These are phyloP conservation scores for Anguilla anguilla DNA, from an alignment of 2,797 vertebrate genomes.

Conservation along the genomic window DNA sequence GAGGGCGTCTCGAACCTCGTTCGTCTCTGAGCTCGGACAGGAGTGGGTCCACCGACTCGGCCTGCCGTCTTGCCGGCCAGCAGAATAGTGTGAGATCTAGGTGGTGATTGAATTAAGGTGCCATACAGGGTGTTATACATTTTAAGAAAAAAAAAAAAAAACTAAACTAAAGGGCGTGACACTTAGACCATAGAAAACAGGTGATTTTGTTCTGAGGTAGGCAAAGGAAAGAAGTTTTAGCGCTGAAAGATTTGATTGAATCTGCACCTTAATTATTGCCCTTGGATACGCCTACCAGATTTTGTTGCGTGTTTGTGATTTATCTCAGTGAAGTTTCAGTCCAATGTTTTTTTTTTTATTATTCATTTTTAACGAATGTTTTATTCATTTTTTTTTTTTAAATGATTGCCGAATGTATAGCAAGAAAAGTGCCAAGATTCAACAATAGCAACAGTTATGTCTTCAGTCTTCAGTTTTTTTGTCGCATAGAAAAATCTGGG, in stretches of 20 bases:
- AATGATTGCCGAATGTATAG: conserved; percentile 10
- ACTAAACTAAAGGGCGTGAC: not conserved
- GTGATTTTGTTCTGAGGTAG: not conserved
- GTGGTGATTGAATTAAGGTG: conserved; percentile 5
- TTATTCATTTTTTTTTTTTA: not conserved
- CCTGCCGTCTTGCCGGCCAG: not conserved
- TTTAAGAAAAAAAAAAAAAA: not conserved
- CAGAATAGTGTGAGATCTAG: not conserved
- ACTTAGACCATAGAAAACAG: not conserved
- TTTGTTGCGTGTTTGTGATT: not conserved
- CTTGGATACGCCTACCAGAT: not conserved
- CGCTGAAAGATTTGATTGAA: not conserved
- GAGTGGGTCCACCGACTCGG: not conserved
- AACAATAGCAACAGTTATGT: conserved; percentile 1
- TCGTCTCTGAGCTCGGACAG: not conserved
- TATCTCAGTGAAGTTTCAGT: not conserved
- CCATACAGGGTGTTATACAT: not conserved
- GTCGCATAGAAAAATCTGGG: not conserved
- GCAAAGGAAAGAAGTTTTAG: not conserved
- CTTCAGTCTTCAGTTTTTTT: not conserved
- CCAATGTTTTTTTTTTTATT: not conserved
- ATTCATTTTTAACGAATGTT: conserved; percentile 17
- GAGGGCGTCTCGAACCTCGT: not conserved
- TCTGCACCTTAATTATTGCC: not conserved
- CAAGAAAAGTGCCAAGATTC: conserved; percentile 24